Percentiles rank a stretch among this genome's conserved stretches.
These are phyloP conservation scores for Laspeyria flexula DNA, from an alignment of 2,888 invertebrate species.

Conservation along the genomic window DNA sequence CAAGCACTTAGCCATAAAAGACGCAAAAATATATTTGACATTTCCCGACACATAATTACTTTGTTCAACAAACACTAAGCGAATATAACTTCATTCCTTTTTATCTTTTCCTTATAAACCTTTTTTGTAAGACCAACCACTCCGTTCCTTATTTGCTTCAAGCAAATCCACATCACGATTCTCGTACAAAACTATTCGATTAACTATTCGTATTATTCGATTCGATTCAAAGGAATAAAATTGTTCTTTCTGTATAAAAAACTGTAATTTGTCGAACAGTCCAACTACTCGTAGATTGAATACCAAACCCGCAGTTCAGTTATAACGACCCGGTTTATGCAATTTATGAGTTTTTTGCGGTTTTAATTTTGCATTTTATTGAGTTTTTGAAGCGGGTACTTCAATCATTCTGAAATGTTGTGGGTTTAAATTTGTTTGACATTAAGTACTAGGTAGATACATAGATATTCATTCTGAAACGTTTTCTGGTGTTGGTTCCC, in stretches of 20 bases:
- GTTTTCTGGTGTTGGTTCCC: no score
- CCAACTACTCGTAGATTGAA: conserved; percentile 17
- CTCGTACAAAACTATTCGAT: conserved; percentile 1
- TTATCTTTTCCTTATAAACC: not conserved
- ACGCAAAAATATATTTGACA: not conserved
- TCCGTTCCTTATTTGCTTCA: not conserved
- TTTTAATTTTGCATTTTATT: not conserved
- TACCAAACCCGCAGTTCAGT: conserved; percentile 9
- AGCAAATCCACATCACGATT: not conserved
- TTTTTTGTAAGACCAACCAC: not conserved
- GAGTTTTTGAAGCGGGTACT: no score
- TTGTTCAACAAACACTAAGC: not conserved
- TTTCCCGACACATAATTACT: not conserved
- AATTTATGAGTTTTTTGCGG: not conserved
- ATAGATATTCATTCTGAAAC: no score
- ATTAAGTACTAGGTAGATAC: no score
- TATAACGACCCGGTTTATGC: not conserved
- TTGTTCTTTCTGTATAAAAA: not conserved
- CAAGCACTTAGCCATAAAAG: not conserved
- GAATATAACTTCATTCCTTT: not conserved
- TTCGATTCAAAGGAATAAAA: not conserved
- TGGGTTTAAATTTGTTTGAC: no score
- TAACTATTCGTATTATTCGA: not conserved
- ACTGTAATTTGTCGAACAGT: conserved; percentile 24
- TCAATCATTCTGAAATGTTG: no score